Evolutionary conservation across 2,113 vertebrate species (phyloP).

Genomic region (Equus quagga): DNA sequence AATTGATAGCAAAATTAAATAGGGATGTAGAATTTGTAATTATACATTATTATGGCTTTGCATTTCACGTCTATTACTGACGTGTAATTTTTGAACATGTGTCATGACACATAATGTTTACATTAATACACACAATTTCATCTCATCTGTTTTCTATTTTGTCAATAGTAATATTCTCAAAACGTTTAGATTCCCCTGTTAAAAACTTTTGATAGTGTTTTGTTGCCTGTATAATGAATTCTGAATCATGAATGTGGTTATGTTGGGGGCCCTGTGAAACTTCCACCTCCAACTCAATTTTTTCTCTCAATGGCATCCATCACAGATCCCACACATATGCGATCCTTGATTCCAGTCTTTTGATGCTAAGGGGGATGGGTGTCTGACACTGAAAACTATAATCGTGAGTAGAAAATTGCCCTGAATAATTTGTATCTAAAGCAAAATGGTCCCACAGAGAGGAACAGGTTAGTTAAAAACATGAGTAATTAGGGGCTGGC

Average conservation of each 20-base stretch:
- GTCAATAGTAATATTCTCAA: background rate
- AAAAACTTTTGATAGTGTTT: conserved; percentile 12
- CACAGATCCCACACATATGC: rapidly evolving
- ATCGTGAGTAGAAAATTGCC: background rate
- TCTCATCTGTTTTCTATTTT: conserved; percentile 7
- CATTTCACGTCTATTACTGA: conserved; percentile 74
- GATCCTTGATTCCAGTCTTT: background rate
- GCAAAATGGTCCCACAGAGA: background rate
- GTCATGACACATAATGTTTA: conserved; percentile 7
- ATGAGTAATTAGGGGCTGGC: background rate
- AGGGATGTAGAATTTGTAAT: conserved; percentile 71
- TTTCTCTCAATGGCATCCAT: background rate
- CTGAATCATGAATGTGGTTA: background rate
- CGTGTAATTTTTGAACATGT: conserved; percentile 1
- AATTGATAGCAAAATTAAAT: conserved; percentile 79
- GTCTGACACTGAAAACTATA: background rate
- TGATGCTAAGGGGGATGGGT: background rate
- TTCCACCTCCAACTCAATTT: background rate
- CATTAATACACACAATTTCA: background rate
- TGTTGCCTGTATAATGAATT: background rate
- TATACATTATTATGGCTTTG: conserved; percentile 34
- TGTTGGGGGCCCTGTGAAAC: background rate
- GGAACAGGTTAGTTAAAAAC: background rate
- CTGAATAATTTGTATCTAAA: background rate
- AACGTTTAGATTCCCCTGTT: background rate